Percentiles rank a stretch among this genome's conserved stretches.
phyloP scores from a whole-genome alignment of 2,797 vertebrate genomes.

The Microhierax caerulescens region DNA sequence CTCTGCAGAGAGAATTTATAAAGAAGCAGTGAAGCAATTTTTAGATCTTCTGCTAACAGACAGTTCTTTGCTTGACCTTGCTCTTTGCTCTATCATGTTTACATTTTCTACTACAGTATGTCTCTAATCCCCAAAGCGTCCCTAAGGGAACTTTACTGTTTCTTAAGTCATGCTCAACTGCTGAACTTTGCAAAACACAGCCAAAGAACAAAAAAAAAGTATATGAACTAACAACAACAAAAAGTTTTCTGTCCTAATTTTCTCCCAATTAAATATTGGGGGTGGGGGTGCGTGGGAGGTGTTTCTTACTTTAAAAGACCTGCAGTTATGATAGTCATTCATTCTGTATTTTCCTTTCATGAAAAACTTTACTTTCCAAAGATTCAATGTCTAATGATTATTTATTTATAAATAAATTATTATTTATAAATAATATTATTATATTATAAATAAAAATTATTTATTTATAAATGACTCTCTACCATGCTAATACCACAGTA shows the following conservation, averaged over 20 bases:
- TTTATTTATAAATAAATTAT: not conserved
- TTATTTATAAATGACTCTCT: not conserved
- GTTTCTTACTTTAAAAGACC: not conserved
- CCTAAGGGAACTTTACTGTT: conserved; percentile 63
- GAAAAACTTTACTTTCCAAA: not conserved
- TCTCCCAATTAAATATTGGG: not conserved
- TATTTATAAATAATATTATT: too few species aligned
- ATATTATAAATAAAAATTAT: too few species aligned
- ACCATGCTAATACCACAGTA: not conserved
- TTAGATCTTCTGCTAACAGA: conserved; percentile 69
- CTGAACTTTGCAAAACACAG: conserved; percentile 52
- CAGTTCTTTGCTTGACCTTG: conserved; percentile 59
- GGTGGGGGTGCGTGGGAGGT: fast-evolving
- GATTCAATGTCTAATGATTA: not conserved
- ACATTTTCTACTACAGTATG: conserved; percentile 70
- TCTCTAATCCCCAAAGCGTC: conserved; percentile 63
- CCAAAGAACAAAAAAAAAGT: not conserved
- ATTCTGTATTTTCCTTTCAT: not conserved
- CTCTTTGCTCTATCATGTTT: conserved; percentile 70
- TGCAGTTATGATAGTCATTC: not conserved
- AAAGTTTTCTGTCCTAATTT: not conserved
- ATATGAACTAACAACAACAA: not conserved
- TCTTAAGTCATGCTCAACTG: conserved; percentile 38
- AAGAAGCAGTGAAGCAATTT: conserved; percentile 67
- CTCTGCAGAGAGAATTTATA: conserved; percentile 55